Evolutionary conservation across 2,888 invertebrate species (phyloP), one percentile per base, ranked within the genome.

Genomic region (Podotricha telesiphe): DNA sequence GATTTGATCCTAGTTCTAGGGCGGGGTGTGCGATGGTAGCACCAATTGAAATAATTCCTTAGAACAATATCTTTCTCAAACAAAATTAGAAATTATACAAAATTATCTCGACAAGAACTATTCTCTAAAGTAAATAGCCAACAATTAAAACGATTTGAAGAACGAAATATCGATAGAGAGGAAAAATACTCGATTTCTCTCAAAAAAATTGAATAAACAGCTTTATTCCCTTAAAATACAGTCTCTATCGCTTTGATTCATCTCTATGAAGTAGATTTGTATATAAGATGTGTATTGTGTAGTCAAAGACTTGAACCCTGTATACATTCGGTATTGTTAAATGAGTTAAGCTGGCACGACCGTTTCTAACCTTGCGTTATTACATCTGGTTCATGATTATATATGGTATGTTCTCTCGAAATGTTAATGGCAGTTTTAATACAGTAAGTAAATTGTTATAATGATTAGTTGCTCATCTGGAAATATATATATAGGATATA

Each of bases 301-400:
- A 47, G 67, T 53, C 53, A 61, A 59, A 59, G 50, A 62, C 67
- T 66, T 67, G 53, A 67, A 61, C 45, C 61, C 53, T 42, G 59
- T 53, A 67, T 59, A 61, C 42, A 67, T 51, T 67, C 53, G 50
- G 61, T 70, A 70, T 72, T 70, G 69, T 68, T 72, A 67, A 68
- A 67, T 69, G 71, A 74, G 73, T 71, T 71, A 53, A 64, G 65
- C 69, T 69, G 69, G 66, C 68, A 72, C 66, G 72, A 68, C 70
- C 28, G 28, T 28, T 4, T 63, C 51, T 69, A 68, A 59, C 72
- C 64, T 67, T 66, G 53, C 50, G 17, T 55, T 50, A 48, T 58
- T 50, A 50, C 37, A 50, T 66, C 55, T 40, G 58, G 56, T 37
- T 65, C 20, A 56, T 37, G 20, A 56, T 56, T 20, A 47, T 59